These are phyloP conservation scores for Arrhopalites spinosus DNA, from an alignment of 2,888 invertebrate genomes.

Conservation along the genomic window DNA sequence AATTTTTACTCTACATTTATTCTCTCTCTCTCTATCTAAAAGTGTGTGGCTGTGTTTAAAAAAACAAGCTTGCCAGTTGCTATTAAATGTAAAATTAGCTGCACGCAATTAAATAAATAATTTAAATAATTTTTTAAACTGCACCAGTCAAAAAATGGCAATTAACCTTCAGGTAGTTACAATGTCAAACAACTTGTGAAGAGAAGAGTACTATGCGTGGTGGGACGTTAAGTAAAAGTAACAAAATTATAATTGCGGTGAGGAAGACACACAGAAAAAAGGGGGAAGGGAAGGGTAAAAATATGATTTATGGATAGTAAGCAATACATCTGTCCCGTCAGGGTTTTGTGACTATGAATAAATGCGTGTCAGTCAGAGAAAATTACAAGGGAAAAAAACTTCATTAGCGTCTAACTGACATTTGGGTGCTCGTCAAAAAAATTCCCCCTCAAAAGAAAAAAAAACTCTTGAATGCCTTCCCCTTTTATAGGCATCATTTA, in stretches of 20 bases:
- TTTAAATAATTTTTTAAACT: too few species aligned
- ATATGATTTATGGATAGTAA: constrained; percentile 38
- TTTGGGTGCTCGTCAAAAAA: constrained; percentile 12
- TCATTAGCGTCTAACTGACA: constrained; percentile 34
- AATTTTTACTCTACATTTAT: too few species aligned
- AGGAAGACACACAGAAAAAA: background rate
- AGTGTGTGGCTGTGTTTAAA: too few species aligned
- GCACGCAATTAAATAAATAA: too few species aligned
- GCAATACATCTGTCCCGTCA: constrained; percentile 38
- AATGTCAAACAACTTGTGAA: too few species aligned
- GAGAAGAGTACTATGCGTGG: background rate
- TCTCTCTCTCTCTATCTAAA: too few species aligned
- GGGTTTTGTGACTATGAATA: constrained; percentile 15
- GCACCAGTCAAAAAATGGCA: too few species aligned
- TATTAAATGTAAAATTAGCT: too few species aligned
- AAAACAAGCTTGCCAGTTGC: too few species aligned
- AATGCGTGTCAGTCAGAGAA: constrained; percentile 38
- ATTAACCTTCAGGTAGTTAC: too few species aligned
- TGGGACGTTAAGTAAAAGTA: background rate
- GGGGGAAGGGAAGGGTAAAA: background rate
- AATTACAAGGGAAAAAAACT: constrained; percentile 32
- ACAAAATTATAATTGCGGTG: too few species aligned
- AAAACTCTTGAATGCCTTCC: background rate
- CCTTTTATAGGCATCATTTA: too few species aligned
- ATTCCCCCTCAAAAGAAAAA: background rate